phyloP scores from a whole-genome alignment of 2,113 vertebrate genomes.

The Triplophysa rosa region DNA sequence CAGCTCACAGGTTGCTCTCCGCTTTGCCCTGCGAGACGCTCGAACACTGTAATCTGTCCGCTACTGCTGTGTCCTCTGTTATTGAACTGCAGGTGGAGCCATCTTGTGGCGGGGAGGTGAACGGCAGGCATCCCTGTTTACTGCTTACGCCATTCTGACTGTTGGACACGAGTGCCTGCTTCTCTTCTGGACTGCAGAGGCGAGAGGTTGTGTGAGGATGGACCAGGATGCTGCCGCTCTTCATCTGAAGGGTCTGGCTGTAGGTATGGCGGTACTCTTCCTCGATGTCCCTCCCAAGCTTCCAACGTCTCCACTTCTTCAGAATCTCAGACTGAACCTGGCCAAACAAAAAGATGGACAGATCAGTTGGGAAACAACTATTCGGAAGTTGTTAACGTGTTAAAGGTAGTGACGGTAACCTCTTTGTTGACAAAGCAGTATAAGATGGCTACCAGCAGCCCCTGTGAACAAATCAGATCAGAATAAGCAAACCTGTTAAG shows the following conservation, averaged over 20 bases:
- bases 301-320: conserved; percentile 89
- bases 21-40: conserved; percentile 61
- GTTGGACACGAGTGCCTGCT: conserved; percentile 73
- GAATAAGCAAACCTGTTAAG: neutral
- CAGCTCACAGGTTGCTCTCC: conserved; percentile 75
- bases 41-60: conserved; percentile 65
- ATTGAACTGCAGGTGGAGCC: conserved; percentile 54
- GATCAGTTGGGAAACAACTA: neutral
- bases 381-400: neutral
- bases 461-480: conserved; percentile 72
- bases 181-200: conserved; percentile 69
- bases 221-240: conserved; percentile 60
- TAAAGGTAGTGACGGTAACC: conserved; percentile 68
- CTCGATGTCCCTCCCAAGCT: conserved; percentile 80
- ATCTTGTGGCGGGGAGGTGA: conserved; percentile 52
- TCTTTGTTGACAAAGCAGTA: conserved; percentile 99
- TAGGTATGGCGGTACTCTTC: conserved; percentile 82
- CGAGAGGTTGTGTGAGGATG: conserved; percentile 57
- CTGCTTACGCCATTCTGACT: conserved; percentile 67
- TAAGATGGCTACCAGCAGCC: conserved; percentile 93
- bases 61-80: conserved; percentile 65
- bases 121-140: conserved; percentile 32
- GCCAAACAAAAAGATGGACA: neutral
- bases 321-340: conserved; percentile 92
- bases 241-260: conserved; percentile 74